A percentile compares a stretch with the other conserved stretches of the same genome.
Conservation (phyloP, 1,140 invertebrate genomes). For the Hylyphantes graminicola region DNA sequence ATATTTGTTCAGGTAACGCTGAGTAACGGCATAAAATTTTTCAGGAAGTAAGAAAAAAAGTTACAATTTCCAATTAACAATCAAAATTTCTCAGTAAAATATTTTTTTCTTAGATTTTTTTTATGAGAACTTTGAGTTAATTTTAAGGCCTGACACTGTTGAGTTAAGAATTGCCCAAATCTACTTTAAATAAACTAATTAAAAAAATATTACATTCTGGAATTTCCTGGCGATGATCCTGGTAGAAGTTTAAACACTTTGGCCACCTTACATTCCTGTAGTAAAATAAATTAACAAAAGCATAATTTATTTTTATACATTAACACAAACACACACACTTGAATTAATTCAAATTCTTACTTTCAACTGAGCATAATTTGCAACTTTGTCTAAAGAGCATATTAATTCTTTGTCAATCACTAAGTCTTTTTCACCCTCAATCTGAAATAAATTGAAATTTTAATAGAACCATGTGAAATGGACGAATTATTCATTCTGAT, state of each 20-base stretch:
- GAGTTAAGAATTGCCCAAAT: too few relatives aligned
- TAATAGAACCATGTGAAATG: background rate
- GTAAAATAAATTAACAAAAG: background rate
- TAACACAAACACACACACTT: background rate
- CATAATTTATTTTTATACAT: background rate
- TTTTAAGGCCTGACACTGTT: too few relatives aligned
- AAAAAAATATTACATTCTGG: conserved; percentile 11
- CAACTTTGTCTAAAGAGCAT: conserved; percentile 57
- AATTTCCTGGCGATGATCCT: conserved; percentile 28
- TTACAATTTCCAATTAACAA: too few relatives aligned
- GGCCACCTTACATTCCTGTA: conserved; percentile 23
- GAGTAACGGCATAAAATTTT: too few relatives aligned
- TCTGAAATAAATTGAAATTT: conserved; percentile 38
- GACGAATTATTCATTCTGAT: background rate
- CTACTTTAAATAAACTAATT: background rate
- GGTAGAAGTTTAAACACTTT: conserved; percentile 50
- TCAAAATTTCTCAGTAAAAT: too few relatives aligned
- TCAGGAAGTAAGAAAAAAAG: too few relatives aligned
- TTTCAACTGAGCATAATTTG: conserved; percentile 56
- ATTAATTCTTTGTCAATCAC: conserved; percentile 58
- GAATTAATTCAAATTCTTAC: conserved; percentile 26
- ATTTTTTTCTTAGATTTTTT: too few relatives aligned
- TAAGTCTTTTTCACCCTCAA: conserved; percentile 61
- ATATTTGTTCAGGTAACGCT: too few relatives aligned
- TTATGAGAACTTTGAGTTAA: too few relatives aligned